Base-by-base conservation (phyloP, 2,888 invertebrate species). In the Ennomos fuscantarius region DNA sequence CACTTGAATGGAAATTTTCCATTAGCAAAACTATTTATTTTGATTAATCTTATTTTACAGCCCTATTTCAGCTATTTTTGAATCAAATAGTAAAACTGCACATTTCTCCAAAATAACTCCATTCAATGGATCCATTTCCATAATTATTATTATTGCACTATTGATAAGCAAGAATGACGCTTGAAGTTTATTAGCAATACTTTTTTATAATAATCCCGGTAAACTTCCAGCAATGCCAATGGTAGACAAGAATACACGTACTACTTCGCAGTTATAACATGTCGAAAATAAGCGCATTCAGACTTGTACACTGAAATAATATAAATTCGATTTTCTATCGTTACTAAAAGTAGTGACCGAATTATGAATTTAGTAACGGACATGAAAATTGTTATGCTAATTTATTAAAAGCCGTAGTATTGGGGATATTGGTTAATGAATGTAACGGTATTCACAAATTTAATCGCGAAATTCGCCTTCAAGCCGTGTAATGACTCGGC, bases 131-230 rank as follows among this genome's bases (percentile, higher is more conserved):
- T 79, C 72, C 69, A 71, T 72, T 73, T 69, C 70, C 68, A 74
- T 70, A 79, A 72, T 70, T 89, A 90, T 90, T 91, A 72, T 70
- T 89, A 90, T 90, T 91, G 89, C 91, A 91, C 89, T 86, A 83
- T 76, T 82, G 81, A 78, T 62, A 47, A 58, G 52, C 58, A 57
- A 56, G 33, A 56, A 64, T 31, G 66, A 63, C 59, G 55, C 59
- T 24, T 64, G 62, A 51, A 54, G 42, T 55, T 52, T 39, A 33
- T 33, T 39, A 51, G 41, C 37, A 59, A 52, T 34, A 13, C 53
- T 43, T 60, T 51, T 55, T 36, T 13, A 42, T 49, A 47, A 37
- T 15, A 39, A 62, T 41, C 33, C 15, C 13, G 51, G 37, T 0
- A 9, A 34, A 34, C 44, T 2, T 11, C 1, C 15, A n/a, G 15